phyloP scores from a whole-genome alignment of 2,888 invertebrate species.

The Emesis castigata region DNA sequence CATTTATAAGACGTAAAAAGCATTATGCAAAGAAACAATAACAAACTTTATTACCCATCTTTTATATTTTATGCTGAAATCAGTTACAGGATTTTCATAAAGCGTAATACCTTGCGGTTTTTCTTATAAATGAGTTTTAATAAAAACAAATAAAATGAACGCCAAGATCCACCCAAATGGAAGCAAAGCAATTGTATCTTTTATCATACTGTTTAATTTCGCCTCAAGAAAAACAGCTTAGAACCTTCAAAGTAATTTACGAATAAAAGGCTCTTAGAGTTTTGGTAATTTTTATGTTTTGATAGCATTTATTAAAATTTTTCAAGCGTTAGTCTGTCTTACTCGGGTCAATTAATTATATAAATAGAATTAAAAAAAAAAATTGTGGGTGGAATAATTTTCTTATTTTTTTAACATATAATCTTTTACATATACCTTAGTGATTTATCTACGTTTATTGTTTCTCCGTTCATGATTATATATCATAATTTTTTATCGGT shows the following conservation, averaged over 20 bases:
- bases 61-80: conserved; percentile 70
- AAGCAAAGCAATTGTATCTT: conserved; percentile 82
- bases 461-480: too few relatives aligned
- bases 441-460: too few relatives aligned
- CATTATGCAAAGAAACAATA: conserved; percentile 62
- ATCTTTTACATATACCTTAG: too few relatives aligned
- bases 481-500: too few relatives aligned
- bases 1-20: neutral
- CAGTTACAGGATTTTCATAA: conserved; percentile 73
- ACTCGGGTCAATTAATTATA: neutral
- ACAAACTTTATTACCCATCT: conserved; percentile 72
- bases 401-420: too few relatives aligned
- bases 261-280: conserved; percentile 78
- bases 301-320: conserved; percentile 11
- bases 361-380: neutral
- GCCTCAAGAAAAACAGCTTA: conserved; percentile 80
- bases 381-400: too few relatives aligned
- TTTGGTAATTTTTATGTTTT: conserved; percentile 66
- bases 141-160: conserved; percentile 81
- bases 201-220: conserved; percentile 85
- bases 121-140: conserved; percentile 81
- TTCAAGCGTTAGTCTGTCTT: conserved; percentile 8
- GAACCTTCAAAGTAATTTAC: conserved; percentile 72
- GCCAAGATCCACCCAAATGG: conserved; percentile 80
- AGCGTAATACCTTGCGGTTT: conserved; percentile 77